Base-by-base conservation (phyloP, 2,797 vertebrate genomes). In the Trachurus trachurus region DNA sequence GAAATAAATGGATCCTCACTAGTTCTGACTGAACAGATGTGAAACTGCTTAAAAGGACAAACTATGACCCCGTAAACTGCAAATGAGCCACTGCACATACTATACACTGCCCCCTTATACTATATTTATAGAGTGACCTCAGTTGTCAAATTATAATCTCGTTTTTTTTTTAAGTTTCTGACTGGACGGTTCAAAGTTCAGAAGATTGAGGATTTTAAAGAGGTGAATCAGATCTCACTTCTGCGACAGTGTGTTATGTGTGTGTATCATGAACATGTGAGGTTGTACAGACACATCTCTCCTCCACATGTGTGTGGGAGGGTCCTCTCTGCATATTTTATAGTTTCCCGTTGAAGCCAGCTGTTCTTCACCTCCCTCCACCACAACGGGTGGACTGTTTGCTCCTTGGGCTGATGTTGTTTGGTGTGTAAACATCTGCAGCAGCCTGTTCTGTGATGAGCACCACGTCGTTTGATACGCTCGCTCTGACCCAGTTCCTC, bases 381-480 rank as follows among this genome's bases (percentile, higher is more conserved):
- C 57, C 26, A 50, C 44, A 61, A 69, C 58, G 49, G 13, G 50
- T 69, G 71, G 57, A 65, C 65, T 78, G 71, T 85, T 72, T 81
- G 78, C 77, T 77, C 69, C 87, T 79, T 9, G 44, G 47, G 72
- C 69, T 85, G 72, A 82, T 87, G 83, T 80, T 89, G 76, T 77
- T 73, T 76, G 74, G 45, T 70, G 84, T 90, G 76, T 82, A 87
- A 92, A 93, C 91, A 92, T 90, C 91, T 93, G 91, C 86, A 84
- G 74, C 71, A 66, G 74, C 65, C 80, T 74, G 78, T 71, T 86
- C 69, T 79, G 58, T 70, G 76, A 83, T 77, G 83, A 88, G 80
- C 78, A 29, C 61, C 29, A 67, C 83, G 66, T 77, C 83, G 67
- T 80, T 82, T 83, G 80, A 87, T 74, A 60, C 74, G 71, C 81